A percentile compares a stretch with the other conserved stretches of the same genome.
Evolutionary conservation across 2,113 vertebrate species (phyloP).

Genomic region (Callipepla californica): DNA sequence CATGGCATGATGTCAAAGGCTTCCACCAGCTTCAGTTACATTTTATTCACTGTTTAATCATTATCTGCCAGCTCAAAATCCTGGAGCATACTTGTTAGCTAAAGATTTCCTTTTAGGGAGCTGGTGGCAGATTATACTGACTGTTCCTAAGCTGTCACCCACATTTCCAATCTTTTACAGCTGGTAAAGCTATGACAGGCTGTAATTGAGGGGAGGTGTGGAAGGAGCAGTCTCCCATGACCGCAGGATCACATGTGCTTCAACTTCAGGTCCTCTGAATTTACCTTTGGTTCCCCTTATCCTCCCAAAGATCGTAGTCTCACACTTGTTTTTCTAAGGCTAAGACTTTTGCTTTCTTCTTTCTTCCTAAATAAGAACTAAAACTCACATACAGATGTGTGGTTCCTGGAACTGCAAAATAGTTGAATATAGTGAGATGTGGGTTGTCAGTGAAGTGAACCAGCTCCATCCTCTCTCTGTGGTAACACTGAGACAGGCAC

Average conservation of each 20-base stretch:
- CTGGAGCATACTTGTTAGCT: constrained; percentile 23
- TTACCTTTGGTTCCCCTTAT: not conserved
- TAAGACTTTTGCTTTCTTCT: accelerated
- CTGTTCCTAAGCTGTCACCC: constrained; percentile 52
- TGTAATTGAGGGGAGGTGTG: not conserved
- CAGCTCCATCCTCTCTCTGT: not conserved
- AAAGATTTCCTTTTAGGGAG: constrained; percentile 59
- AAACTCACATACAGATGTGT: not conserved
- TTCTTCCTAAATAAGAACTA: not conserved
- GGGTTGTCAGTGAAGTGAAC: not conserved
- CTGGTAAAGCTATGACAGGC: not conserved
- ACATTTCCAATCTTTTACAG: constrained; percentile 23
- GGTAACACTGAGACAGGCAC: not conserved
- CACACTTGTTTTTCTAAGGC: not conserved
- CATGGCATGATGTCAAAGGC: not conserved
- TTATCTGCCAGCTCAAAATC: constrained; percentile 50
- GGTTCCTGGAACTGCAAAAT: not conserved
- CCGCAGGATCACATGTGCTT: not conserved
- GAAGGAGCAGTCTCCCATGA: not conserved
- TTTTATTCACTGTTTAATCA: not conserved
- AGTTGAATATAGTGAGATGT: not conserved
- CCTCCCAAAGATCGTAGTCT: not conserved
- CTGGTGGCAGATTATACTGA: not conserved
- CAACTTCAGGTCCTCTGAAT: not conserved
- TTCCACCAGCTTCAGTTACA: constrained; percentile 6